Percentiles rank a stretch among this genome's conserved stretches.
phyloP scores from a whole-genome alignment of 1,140 invertebrate genomes.

The Scaptomyza pallida region DNA sequence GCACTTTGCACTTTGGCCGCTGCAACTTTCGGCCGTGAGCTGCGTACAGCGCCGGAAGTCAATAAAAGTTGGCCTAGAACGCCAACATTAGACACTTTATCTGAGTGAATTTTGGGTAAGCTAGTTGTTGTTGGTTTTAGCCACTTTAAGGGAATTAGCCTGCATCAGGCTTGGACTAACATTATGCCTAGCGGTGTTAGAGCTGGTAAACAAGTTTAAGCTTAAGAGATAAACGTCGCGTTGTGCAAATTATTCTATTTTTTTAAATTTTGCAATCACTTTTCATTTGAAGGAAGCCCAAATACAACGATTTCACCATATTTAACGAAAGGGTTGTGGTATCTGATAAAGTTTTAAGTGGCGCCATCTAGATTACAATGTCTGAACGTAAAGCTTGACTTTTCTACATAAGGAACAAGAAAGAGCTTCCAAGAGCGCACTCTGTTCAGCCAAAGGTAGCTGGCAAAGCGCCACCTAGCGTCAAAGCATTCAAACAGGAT shows the following conservation, averaged over 20 bases:
- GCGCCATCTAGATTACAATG: background rate
- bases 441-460: background rate
- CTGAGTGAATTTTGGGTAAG: conserved; percentile 38
- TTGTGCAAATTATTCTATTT: too few relatives aligned
- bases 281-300: too few relatives aligned
- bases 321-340: too few relatives aligned
- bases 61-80: conserved; percentile 71
- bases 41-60: conserved; percentile 64
- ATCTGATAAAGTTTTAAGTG: too few relatives aligned
- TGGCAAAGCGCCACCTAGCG: conserved; percentile 26
- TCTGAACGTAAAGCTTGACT: background rate
- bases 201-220: too few relatives aligned
- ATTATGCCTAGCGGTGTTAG: too few relatives aligned
- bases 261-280: too few relatives aligned
- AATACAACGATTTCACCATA: too few relatives aligned
- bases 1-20: conserved; percentile 57
- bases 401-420: background rate
- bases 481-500: background rate
- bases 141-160: conserved; percentile 53
- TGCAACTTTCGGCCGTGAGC: conserved; percentile 12
- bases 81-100: conserved; percentile 14
- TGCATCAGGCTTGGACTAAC: conserved; percentile 7
- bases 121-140: conserved; percentile 5
- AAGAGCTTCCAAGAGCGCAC: background rate
- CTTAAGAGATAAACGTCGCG: too few relatives aligned